phyloP scores from a whole-genome alignment of 1,140 invertebrate species.

The Ceratitis capitata region DNA sequence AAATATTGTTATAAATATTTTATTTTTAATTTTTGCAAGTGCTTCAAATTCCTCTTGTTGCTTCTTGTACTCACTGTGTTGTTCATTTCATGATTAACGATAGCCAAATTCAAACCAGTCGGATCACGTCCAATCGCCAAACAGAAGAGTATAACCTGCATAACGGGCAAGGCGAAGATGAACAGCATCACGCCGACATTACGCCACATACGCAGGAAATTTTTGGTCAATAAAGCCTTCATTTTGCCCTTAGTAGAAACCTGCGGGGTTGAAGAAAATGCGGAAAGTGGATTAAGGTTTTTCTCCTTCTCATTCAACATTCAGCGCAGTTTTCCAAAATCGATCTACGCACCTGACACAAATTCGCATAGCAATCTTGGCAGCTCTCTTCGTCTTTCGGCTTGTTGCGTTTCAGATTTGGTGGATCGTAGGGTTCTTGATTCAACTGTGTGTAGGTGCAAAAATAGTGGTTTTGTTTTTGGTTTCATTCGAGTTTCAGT shows the following conservation, averaged over 20 bases:
- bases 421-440: slow-evolving; percentile 60
- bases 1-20: neutral
- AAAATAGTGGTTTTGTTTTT: slow-evolving; percentile 23
- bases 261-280: slow-evolving; percentile 47
- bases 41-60: neutral
- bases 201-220: slow-evolving; percentile 90
- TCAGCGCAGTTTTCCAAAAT: neutral
- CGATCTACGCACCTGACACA: slow-evolving; percentile 54
- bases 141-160: slow-evolving; percentile 96
- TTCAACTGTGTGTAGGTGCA: slow-evolving; percentile 53
- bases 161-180: slow-evolving; percentile 89
- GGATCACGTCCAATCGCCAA: slow-evolving; percentile 92
- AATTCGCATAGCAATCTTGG: slow-evolving; percentile 58
- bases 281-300: neutral
- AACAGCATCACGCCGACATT: slow-evolving; percentile 93
- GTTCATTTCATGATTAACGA: slow-evolving; percentile 85
- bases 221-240: slow-evolving; percentile 88
- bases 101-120: slow-evolving; percentile 81
- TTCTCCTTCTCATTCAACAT: neutral
- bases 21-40: neutral
- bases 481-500: neutral
- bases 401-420: slow-evolving; percentile 55
- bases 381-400: slow-evolving; percentile 63
- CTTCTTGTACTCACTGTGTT: slow-evolving; percentile 66
- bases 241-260: slow-evolving; percentile 76